phyloP scores from a whole-genome alignment of 2,113 vertebrate species.

The Pterocles orientalis region DNA sequence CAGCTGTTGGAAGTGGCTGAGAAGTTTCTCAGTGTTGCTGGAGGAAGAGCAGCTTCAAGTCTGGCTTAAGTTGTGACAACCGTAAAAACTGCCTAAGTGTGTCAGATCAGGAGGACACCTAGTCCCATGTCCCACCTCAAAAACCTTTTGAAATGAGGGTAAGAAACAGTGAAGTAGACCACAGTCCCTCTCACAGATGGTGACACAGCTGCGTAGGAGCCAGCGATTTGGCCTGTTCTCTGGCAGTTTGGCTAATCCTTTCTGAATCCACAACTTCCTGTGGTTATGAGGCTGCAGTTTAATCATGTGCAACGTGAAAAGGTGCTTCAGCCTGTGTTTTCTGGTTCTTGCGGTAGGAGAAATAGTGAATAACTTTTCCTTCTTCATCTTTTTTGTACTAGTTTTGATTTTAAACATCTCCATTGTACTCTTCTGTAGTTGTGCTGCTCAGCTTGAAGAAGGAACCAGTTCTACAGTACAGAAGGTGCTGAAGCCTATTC shows the following conservation, averaged over 20 bases:
- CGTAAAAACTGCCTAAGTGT: background rate
- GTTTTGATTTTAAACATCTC: background rate
- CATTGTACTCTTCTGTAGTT: fast-evolving
- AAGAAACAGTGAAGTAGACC: background rate
- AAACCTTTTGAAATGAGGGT: background rate
- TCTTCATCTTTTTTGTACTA: background rate
- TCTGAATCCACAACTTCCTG: background rate
- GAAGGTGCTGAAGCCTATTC: background rate
- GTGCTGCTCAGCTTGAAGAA: background rate
- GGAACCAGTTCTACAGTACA: background rate
- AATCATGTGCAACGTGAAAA: background rate
- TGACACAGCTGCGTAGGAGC: fast-evolving
- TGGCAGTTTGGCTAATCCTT: background rate
- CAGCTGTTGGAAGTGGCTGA: background rate
- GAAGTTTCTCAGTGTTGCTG: background rate
- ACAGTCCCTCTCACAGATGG: fast-evolving
- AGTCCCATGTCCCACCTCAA: background rate
- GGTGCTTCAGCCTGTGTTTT: background rate
- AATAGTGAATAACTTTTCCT: background rate
- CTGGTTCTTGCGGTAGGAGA: background rate
- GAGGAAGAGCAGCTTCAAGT: background rate
- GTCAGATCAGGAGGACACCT: background rate
- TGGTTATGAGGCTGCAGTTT: background rate
- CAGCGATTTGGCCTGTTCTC: background rate
- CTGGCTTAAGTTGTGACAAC: background rate